These are phyloP conservation scores for Pentamera pediparva DNA, from an alignment of 53 echinoderm and acorn worm genomes.

Conservation along the genomic window DNA sequence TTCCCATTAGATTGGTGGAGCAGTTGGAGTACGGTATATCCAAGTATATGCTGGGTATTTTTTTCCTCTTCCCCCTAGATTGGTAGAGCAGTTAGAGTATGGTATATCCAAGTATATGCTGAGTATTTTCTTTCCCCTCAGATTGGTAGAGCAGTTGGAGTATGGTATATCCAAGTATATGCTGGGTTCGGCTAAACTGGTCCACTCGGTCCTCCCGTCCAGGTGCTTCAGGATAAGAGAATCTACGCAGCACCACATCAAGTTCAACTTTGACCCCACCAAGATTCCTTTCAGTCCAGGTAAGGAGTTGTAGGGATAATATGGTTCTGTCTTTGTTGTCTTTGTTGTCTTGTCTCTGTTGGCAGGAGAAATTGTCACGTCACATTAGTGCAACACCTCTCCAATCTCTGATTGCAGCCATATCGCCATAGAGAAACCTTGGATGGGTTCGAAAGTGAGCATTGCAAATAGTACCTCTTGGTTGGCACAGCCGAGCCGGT, in stretches of 20 bases:
- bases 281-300: slow-evolving; percentile 85
- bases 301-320: slow-evolving; percentile 29
- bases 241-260: slow-evolving; percentile 75
- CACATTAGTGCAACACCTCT: too few relatives aligned
- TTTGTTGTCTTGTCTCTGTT: too few relatives aligned
- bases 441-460: too few relatives aligned
- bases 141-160: slow-evolving; percentile 71
- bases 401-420: too few relatives aligned
- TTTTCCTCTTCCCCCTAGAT: slow-evolving; percentile 50
- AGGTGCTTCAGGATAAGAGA: slow-evolving; percentile 79
- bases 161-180: slow-evolving; percentile 76
- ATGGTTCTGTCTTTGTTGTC: too few relatives aligned
- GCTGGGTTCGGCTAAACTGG: slow-evolving; percentile 72
- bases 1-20: too few relatives aligned
- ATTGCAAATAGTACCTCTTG: too few relatives aligned
- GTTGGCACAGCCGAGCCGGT: too few relatives aligned
- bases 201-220: slow-evolving; percentile 78
- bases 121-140: slow-evolving; percentile 9
- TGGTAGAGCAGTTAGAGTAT: slow-evolving; percentile 65
- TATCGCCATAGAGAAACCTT: too few relatives aligned
- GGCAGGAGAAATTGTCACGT: too few relatives aligned
- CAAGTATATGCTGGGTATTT: too few relatives aligned
- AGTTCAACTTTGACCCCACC: slow-evolving; percentile 73
- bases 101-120: slow-evolving; percentile 12
- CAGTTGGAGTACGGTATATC: too few relatives aligned